Base-by-base conservation (phyloP, 2,797 vertebrate genomes). In the Denticeps clupeoides region DNA sequence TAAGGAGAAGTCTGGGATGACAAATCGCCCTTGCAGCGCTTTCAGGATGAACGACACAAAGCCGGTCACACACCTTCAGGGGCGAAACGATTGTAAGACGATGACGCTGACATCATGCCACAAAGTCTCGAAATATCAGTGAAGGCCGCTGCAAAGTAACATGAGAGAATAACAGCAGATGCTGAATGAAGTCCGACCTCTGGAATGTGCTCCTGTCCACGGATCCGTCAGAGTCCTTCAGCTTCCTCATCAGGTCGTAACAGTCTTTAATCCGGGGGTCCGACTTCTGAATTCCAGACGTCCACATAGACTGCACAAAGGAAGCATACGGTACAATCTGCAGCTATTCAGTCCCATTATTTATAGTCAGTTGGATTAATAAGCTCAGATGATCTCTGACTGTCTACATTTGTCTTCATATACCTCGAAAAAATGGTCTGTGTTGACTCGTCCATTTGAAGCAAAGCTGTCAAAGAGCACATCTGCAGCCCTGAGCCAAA, bases 221-320 rank as follows among this genome's bases (percentile, higher is more conserved):
- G 0, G 63, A 59, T 29, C 75, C 77, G 7, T 78, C 72, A 0
- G 56, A 54, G 15, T 74, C 72, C 68, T 78, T 79, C 25, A 79
- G 64, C 7, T 78, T 80, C 41, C 64, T 67, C 73, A 82, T 72
- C 22, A 76, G 71, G 35, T 65, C 58, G 59, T 76, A 73, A 44
- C 75, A 77, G 45, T 80, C 79, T 55, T 72, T 72, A 64, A 80
- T 75, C 32, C 79, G 67, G 4, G 74, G 68, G 66, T 82, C 79
- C 1, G 69, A 73, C 38, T 71, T 49, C 44, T 73, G 71, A 38
- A 82, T 64, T 1, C 78, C 79, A 3, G 75, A 69, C 49, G 59
- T 72, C 78, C 77, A 80, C 51, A 80, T 54, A 8, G 71, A 63
- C 79, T 82, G 47, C 45, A 2, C n/a, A n/a, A 28, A 3, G 43